Evolutionary conservation across 2,888 invertebrate genomes (phyloP), one percentile per base, ranked within the genome.

Genomic region (Tachina grossa): DNA sequence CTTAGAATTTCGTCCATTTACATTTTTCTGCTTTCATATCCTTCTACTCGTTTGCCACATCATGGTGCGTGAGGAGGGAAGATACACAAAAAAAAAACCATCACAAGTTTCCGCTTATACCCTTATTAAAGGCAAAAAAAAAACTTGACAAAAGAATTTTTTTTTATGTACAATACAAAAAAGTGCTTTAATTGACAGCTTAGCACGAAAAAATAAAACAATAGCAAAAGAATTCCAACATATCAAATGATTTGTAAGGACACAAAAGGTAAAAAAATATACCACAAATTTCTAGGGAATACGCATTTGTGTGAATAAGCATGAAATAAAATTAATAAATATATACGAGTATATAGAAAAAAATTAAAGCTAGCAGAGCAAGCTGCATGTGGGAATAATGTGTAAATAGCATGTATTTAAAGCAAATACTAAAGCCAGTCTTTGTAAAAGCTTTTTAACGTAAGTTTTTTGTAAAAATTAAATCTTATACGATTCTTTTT

Each of bases 121-220:
- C 68, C 19, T 10, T 68, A 68, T 74, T 45, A 14, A 16, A 13
- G 63, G n/a, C 1, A 69, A 19, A 55, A 71, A 53, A 51, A 16
- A 43, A 16, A 55, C 22, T 75, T 49, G 31, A 31, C 31, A 31
- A 31, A 31, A 31, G 31, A 31, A 31, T 1, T 61, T 68, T 11
- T 65, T 45, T 51, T 55, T 19, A 31, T 47, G 49, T 41, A 49
- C 47, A 66, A 19, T 6, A 31, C 31, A 31, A 65, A 61, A 78
- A 71, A 22, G 39, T 39, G 63, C n/a, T 84, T 74, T 80, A 86
- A 78, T 68, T 83, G 81, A 78, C 74, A 84, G 68, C 45, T 78
- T 31, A 76, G 80, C 57, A 79, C 65, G 31, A 47, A 69, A 31
- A 31, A 10, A 13, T 45, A 59, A 74, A 59, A 75, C 63, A 74